A percentile compares a stretch with the other conserved stretches of the same genome.
Conservation (phyloP, 2,888 invertebrate species). For the Lypha dubia region DNA sequence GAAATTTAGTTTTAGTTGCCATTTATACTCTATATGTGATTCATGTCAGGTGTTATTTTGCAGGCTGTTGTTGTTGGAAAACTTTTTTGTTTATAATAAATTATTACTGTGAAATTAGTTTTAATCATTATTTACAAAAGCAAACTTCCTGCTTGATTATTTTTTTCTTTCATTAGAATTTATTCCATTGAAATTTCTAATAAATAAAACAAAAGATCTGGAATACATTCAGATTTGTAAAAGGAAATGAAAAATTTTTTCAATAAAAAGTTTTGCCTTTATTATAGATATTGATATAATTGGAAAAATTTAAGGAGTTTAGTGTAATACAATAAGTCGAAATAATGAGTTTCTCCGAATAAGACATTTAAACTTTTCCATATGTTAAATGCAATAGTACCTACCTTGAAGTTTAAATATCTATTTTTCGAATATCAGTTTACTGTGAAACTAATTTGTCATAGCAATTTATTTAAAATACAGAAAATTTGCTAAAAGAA, state of each 20-base stretch:
- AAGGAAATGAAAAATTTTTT: not conserved
- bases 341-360: too few species aligned
- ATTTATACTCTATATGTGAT: conserved; percentile 52
- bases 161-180: conserved; percentile 29
- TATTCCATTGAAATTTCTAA: not conserved
- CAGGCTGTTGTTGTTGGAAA: conserved; percentile 29
- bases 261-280: too few species aligned
- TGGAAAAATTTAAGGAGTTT: too few species aligned
- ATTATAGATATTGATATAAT: too few species aligned
- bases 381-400: too few species aligned
- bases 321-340: too few species aligned
- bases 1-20: conserved; percentile 55
- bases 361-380: too few species aligned
- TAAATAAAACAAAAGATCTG: not conserved
- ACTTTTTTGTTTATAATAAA: not conserved
- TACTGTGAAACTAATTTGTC: too few species aligned
- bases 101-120: conserved; percentile 32
- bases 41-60: conserved; percentile 56
- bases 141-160: conserved; percentile 21
- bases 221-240: not conserved
- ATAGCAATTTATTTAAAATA: too few species aligned
- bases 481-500: too few species aligned
- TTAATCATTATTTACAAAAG: conserved; percentile 20
- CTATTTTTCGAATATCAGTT: too few species aligned
- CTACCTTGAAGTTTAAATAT: too few species aligned